Conservation (phyloP, 2,888 invertebrate genomes). For the Theretra japonica region DNA sequence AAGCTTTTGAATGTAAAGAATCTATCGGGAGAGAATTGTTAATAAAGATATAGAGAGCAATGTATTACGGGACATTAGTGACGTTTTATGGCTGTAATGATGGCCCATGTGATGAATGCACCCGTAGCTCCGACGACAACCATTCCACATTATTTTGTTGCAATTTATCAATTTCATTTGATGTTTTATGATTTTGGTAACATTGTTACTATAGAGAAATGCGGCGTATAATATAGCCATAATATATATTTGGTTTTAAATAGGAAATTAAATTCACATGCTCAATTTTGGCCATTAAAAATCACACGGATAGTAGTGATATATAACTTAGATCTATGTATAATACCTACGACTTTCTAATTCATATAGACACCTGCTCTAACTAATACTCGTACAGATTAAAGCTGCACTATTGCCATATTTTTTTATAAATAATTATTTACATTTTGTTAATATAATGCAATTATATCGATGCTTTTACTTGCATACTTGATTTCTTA, state of each 20-base stretch:
- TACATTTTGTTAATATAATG: too few relatives aligned
- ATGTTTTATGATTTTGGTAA: constrained; percentile 25
- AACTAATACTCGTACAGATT: too few relatives aligned
- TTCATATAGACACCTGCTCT: too few relatives aligned
- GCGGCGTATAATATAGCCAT: constrained; percentile 17
- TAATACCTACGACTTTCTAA: too few relatives aligned
- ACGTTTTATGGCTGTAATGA: constrained; percentile 72
- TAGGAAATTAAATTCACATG: background rate
- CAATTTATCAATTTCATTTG: constrained; percentile 51
- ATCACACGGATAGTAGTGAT: too few relatives aligned
- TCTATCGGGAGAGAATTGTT: constrained; percentile 80
- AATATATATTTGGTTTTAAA: background rate
- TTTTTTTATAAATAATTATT: too few relatives aligned
- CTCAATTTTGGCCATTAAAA: too few relatives aligned
- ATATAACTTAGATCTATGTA: too few relatives aligned
- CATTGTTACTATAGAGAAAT: constrained; percentile 20
- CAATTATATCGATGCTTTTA: too few relatives aligned
- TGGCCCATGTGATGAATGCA: constrained; percentile 71
- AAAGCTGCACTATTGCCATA: too few relatives aligned
- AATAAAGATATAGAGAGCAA: constrained; percentile 81
- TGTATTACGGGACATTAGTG: constrained; percentile 81
- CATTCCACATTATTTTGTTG: constrained; percentile 50
- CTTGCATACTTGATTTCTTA: too few relatives aligned
- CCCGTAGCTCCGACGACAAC: constrained; percentile 52
- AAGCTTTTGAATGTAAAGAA: constrained; percentile 80